These are phyloP conservation scores for Osmerus mordax DNA, from an alignment of 2,113 vertebrate species.

Conservation along the genomic window DNA sequence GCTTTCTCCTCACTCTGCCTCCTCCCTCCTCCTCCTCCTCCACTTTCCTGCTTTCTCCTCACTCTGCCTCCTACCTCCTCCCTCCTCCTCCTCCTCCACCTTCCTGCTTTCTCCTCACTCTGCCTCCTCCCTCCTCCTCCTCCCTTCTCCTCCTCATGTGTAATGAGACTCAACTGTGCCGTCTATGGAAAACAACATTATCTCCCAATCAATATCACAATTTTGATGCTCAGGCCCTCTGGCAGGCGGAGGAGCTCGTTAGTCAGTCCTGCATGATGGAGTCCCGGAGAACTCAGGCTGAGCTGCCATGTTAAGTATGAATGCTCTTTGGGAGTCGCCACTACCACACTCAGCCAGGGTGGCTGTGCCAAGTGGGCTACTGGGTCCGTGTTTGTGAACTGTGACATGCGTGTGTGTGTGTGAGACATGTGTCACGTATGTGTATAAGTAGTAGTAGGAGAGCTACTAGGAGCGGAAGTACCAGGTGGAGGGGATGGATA, in stretches of 20 bases:
- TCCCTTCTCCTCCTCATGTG: neutral
- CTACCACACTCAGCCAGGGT: slow-evolving; percentile 24
- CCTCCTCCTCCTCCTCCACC: neutral
- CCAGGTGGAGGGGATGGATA: neutral
- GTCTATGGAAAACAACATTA: neutral
- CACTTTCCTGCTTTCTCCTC: neutral
- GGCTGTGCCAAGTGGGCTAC: slow-evolving; percentile 44
- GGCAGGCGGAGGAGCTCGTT: slow-evolving; percentile 54
- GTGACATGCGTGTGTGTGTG: too few relatives aligned
- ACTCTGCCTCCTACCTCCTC: neutral
- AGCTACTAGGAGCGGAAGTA: neutral
- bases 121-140: neutral
- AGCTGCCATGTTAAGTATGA: slow-evolving; percentile 59
- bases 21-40: neutral
- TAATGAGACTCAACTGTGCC: neutral
- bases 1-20: neutral
- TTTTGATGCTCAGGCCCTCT: slow-evolving; percentile 49
- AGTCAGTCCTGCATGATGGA: slow-evolving; percentile 59
- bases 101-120: neutral
- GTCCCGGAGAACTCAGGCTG: slow-evolving; percentile 48
- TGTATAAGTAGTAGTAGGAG: neutral
- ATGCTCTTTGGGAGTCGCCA: slow-evolving; percentile 51
- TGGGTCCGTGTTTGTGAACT: too few relatives aligned
- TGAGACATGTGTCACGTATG: neutral
- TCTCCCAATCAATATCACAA: slow-evolving; percentile 44